Evolutionary conservation across 2,113 vertebrate species (phyloP).

Genomic region (Ariopsis seemanni): DNA sequence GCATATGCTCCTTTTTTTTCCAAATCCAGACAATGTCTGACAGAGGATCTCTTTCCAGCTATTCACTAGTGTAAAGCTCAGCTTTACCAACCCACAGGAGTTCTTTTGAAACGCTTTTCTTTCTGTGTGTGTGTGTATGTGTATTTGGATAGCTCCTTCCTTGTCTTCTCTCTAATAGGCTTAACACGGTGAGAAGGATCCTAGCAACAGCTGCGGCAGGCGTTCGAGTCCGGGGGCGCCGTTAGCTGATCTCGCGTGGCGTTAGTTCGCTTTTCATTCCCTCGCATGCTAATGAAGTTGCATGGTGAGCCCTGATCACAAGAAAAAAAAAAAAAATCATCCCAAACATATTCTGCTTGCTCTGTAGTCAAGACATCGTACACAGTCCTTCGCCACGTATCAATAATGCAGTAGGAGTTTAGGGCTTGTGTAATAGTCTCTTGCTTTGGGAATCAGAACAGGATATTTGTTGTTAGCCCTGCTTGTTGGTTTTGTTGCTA

Average conservation of each 20-base stretch:
- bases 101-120: conserved; percentile 44
- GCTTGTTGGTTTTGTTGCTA: conserved; percentile 35
- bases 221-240: conserved; percentile 56
- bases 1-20: not conserved
- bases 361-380: not conserved
- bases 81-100: conserved; percentile 34
- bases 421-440: conserved; percentile 33
- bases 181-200: conserved; percentile 56
- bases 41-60: not conserved
- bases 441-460: conserved; percentile 36
- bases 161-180: conserved; percentile 63
- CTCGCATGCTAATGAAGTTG: conserved; percentile 55
- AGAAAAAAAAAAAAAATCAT: not conserved
- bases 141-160: conserved; percentile 40
- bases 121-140: conserved; percentile 25
- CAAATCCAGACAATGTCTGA: conserved; percentile 29
- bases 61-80: conserved; percentile 26
- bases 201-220: conserved; percentile 66
- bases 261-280: conserved; percentile 32
- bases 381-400: too few relatives aligned
- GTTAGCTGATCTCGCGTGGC: conserved; percentile 44
- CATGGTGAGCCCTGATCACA: not conserved
- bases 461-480: conserved; percentile 16
- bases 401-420: conserved; percentile 1
- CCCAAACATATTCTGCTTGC: conserved; percentile 39